Conservation (phyloP, 1,140 invertebrate genomes). For the Drosophila parabipectinata region DNA sequence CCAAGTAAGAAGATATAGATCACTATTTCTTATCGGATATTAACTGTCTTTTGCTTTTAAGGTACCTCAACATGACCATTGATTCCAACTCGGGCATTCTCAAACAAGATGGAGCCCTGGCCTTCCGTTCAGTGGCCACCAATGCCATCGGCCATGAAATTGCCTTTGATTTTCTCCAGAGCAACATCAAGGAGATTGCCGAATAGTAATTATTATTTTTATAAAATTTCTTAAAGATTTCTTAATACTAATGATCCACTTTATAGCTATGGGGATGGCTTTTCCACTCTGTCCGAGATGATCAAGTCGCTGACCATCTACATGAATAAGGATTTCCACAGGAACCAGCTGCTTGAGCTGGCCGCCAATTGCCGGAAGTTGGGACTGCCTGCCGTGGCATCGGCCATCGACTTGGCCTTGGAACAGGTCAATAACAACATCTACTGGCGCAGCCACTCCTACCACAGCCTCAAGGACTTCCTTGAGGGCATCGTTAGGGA, state of each 20-base stretch:
- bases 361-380: slow-evolving; percentile 65
- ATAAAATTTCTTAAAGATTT: neutral
- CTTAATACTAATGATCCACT: neutral
- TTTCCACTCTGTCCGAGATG: slow-evolving; percentile 85
- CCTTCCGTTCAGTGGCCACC: slow-evolving; percentile 82
- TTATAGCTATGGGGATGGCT: slow-evolving; percentile 85
- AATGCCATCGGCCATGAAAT: slow-evolving; percentile 85
- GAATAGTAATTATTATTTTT: slow-evolving; percentile 84
- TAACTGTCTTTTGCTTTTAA: slow-evolving; percentile 22
- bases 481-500: slow-evolving; percentile 78
- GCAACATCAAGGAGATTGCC: slow-evolving; percentile 83
- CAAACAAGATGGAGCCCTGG: slow-evolving; percentile 85
- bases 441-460: slow-evolving; percentile 80
- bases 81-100: slow-evolving; percentile 84
- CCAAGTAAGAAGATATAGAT: slow-evolving; percentile 83
- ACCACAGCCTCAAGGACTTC: slow-evolving; percentile 71
- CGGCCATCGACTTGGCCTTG: slow-evolving; percentile 75
- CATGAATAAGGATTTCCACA: slow-evolving; percentile 85
- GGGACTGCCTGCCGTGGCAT: slow-evolving; percentile 70
- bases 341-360: slow-evolving; percentile 71
- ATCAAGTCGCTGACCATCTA: slow-evolving; percentile 84
- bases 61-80: slow-evolving; percentile 85
- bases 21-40: neutral
- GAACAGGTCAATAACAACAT: slow-evolving; percentile 82
- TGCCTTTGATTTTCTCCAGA: slow-evolving; percentile 85